Evolutionary conservation across 2,113 vertebrate genomes (phyloP).

Genomic region (Gorsachius goisagi): DNA sequence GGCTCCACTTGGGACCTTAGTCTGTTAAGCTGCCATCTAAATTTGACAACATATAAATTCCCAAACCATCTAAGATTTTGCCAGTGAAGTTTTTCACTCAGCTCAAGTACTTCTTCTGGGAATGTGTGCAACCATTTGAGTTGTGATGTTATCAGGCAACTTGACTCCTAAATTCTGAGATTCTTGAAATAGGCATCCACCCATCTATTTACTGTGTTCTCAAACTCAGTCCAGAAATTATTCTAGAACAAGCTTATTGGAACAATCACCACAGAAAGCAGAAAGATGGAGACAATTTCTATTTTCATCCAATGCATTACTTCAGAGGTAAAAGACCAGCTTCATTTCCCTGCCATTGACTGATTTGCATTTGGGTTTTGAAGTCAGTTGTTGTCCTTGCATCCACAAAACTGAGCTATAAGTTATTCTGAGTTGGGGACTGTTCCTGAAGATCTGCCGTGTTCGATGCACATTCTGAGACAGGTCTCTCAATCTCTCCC

Average conservation of each 20-base stretch:
- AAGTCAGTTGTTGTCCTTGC: background rate
- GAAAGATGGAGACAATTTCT: background rate
- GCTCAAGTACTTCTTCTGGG: background rate
- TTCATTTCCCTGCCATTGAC: background rate
- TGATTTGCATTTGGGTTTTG: background rate
- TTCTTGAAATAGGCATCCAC: background rate
- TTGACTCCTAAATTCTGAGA: background rate
- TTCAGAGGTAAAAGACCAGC: background rate
- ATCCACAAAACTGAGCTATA: background rate
- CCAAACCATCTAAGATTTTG: background rate
- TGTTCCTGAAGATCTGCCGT: background rate
- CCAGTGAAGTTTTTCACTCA: background rate
- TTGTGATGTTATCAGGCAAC: background rate
- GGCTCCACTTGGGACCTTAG: background rate
- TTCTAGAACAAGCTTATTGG: background rate
- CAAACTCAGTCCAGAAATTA: background rate
- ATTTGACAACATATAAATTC: background rate
- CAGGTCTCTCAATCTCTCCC: background rate
- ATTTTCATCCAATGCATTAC: accelerated
- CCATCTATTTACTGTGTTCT: background rate
- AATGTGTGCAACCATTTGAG: background rate
- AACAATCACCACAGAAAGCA: background rate
- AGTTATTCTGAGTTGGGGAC: background rate
- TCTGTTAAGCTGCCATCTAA: background rate
- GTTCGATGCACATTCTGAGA: background rate